Evolutionary conservation across 2,888 invertebrate genomes (phyloP).

Genomic region (Tachystola acroxantha): DNA sequence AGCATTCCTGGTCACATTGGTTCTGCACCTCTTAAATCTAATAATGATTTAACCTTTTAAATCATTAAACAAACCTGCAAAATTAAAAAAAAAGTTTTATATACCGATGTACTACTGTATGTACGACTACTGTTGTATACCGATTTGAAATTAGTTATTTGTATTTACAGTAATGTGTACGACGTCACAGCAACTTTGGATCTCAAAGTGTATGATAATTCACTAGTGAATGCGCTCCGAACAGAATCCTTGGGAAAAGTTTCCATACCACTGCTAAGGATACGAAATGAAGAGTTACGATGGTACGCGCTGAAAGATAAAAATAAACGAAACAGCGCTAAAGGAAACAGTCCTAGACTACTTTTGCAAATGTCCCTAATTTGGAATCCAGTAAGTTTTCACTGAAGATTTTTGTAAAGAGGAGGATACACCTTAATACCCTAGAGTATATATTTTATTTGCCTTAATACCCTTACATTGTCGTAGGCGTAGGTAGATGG

Average conservation of each 20-base stretch:
- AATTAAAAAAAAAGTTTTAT: no score
- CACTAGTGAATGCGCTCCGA: conserved; percentile 34
- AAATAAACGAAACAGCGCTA: conserved; percentile 43
- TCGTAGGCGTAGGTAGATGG: no score
- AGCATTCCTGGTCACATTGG: no score
- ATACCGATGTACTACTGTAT: no score
- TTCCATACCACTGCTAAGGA: conserved; percentile 54
- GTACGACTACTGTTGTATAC: no score
- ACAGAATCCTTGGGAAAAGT: conserved; percentile 50
- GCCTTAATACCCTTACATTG: no score
- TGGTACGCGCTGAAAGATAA: conserved; percentile 64
- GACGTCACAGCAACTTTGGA: conserved; percentile 60
- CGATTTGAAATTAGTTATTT: no score
- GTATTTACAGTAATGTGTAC: conserved; percentile 59
- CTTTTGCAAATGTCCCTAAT: conserved; percentile 50
- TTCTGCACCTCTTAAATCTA: no score
- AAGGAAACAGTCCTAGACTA: conserved; percentile 60
- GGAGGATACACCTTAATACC: neutral
- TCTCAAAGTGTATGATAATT: conserved; percentile 50
- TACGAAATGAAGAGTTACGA: conserved; percentile 41
- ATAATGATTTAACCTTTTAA: no score
- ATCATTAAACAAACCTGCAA: no score
- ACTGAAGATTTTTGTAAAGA: neutral
- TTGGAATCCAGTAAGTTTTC: conserved; percentile 60
- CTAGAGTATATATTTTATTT: no score